A percentile compares a stretch with the other conserved stretches of the same genome.
Conservation (phyloP, 2,113 vertebrate genomes). For the Dipodomys merriami region DNA sequence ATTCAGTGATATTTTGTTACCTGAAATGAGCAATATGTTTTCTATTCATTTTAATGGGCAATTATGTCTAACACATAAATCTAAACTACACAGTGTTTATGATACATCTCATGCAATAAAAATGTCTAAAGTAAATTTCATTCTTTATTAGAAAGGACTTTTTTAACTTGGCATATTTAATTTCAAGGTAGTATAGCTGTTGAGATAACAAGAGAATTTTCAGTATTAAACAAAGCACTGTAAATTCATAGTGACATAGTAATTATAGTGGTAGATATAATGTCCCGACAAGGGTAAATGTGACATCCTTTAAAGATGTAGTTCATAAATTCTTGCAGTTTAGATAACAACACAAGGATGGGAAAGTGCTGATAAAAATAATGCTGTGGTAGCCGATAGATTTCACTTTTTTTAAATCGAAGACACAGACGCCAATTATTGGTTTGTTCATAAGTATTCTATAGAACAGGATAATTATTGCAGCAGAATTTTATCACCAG, state of each 20-base stretch:
- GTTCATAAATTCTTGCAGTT: slow-evolving; percentile 71
- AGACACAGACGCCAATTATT: slow-evolving; percentile 25
- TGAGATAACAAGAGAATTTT: slow-evolving; percentile 67
- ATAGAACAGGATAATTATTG: background rate
- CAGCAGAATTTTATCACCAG: background rate
- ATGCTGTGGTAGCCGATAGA: slow-evolving; percentile 8
- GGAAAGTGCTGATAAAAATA: background rate
- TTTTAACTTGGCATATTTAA: slow-evolving; percentile 72
- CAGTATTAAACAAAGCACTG: slow-evolving; percentile 26
- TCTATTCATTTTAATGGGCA: slow-evolving; percentile 68
- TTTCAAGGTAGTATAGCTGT: slow-evolving; percentile 74
- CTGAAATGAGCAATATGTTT: slow-evolving; percentile 65
- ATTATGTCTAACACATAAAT: slow-evolving; percentile 79
- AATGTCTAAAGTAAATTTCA: slow-evolving; percentile 78
- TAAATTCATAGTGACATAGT: slow-evolving; percentile 79
- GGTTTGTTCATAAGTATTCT: slow-evolving; percentile 30
- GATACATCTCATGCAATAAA: slow-evolving; percentile 69
- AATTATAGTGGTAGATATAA: slow-evolving; percentile 61
- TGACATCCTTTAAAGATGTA: slow-evolving; percentile 52
- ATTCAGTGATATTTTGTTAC: slow-evolving; percentile 40
- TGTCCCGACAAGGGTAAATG: slow-evolving; percentile 40
- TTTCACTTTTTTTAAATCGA: background rate
- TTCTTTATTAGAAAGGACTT: slow-evolving; percentile 56
- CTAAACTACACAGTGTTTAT: slow-evolving; percentile 59
- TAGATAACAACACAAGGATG: slow-evolving; percentile 60